Evolutionary conservation across 2,797 vertebrate species (phyloP).

Genomic region (Dendrocincla tyrannina): DNA sequence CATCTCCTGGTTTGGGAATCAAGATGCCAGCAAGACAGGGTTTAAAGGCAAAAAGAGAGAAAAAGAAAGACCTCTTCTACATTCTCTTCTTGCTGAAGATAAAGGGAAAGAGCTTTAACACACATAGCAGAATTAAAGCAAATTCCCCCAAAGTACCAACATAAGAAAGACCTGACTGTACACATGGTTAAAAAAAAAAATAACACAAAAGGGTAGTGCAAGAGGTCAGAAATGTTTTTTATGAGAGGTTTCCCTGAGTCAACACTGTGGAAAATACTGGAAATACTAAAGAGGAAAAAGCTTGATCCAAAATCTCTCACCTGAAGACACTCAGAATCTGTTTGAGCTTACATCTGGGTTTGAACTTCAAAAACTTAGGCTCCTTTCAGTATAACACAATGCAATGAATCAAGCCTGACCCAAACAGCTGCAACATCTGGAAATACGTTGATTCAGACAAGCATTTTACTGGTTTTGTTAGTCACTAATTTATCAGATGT

Average conservation of each 20-base stretch:
- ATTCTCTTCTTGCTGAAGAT: not conserved
- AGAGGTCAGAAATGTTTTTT: not conserved
- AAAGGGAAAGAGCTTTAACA: not conserved
- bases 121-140: not conserved
- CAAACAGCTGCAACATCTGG: not conserved
- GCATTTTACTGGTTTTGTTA: not conserved
- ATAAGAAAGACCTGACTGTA: not conserved
- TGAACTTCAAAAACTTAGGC: not conserved
- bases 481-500: not conserved
- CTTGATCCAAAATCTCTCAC: not conserved
- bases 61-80: not conserved
- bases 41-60: not conserved
- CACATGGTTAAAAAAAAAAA: not conserved
- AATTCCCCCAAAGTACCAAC: not conserved
- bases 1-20: not conserved
- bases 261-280: not conserved
- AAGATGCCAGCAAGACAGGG: fast-evolving
- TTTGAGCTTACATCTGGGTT: not conserved
- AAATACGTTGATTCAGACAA: not conserved
- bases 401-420: not conserved
- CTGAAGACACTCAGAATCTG: not conserved
- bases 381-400: not conserved
- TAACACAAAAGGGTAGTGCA: not conserved
- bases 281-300: not conserved
- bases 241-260: not conserved